phyloP scores from a whole-genome alignment of 2,797 vertebrate species.

The Notolepis coatsorum region DNA sequence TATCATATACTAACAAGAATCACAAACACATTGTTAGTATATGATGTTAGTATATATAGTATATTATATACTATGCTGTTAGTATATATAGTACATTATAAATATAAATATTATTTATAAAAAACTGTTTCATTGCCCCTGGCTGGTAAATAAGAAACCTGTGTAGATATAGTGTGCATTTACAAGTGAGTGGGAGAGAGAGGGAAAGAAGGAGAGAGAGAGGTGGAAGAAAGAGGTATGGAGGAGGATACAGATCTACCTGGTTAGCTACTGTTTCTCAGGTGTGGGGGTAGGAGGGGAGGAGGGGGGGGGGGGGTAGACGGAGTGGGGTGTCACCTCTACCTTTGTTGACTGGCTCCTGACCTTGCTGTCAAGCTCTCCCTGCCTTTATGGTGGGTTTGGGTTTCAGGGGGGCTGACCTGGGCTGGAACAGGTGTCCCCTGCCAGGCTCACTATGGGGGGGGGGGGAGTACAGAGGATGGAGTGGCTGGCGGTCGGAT shows the following conservation, averaged over 20 bases:
- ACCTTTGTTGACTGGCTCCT: slow-evolving; percentile 63
- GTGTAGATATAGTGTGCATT: not conserved
- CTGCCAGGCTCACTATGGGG: slow-evolving; percentile 54
- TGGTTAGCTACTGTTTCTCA: slow-evolving; percentile 45
- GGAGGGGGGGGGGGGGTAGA: not conserved
- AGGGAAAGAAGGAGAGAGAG: not conserved
- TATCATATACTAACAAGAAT: too few species aligned
- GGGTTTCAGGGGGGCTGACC: slow-evolving; percentile 52
- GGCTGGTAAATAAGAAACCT: too few species aligned
- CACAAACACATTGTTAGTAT: too few species aligned
- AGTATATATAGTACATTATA: too few species aligned
- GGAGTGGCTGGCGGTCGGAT: slow-evolving; percentile 48
- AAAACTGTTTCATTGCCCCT: too few species aligned
- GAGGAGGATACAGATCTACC: slow-evolving; percentile 7
- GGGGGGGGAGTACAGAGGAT: slow-evolving; percentile 22
- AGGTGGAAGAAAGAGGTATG: slow-evolving; percentile 2
- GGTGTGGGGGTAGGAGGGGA: not conserved
- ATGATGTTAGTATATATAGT: too few species aligned
- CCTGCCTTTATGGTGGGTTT: slow-evolving; percentile 54
- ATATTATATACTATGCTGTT: too few species aligned
- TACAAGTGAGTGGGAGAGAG: not conserved
- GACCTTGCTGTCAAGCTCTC: slow-evolving; percentile 62
- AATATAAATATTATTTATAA: too few species aligned
- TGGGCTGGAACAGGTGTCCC: slow-evolving; percentile 63
- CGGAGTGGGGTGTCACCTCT: slow-evolving; percentile 30